Base-by-base conservation (phyloP, 2,888 invertebrate species). In the Meta bourneti region DNA sequence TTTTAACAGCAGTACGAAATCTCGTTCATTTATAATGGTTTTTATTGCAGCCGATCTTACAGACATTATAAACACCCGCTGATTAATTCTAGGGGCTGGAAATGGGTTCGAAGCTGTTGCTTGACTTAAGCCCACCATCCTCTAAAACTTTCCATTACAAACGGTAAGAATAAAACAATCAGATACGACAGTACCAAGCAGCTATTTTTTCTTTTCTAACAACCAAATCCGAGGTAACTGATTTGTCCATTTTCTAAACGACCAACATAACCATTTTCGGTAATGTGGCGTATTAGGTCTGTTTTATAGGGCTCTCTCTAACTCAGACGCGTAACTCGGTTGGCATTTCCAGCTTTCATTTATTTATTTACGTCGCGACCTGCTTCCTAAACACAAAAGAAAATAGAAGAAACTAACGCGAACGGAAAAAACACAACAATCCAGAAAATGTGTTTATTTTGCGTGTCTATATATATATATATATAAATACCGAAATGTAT, bases 201-300 rank as follows among this genome's bases (percentile, higher is more conserved):
- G n/a, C 87, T 79, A 91, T 91, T 87, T 78, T 69, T 72, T 83
- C 79, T 82, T 16, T 61, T 1, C 74, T 75, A 91, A 91, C 72
- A 91, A 91, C 83, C 79, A 87, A 91, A 91, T 91, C 83, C 87
- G 16, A 78, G 77, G 82, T 91, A 91, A 91, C 91, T 91, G 91
- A 91, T 91, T 83, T 87, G 91, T 83, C 91, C 91, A 91, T 91
- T 91, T 88, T 78, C 91, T 61, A 78, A 91, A 91, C 87, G 87
- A 87, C 87, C 82, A 61, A 91, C 91, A 91, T 91, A 91, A 88
- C 91, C 91, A 91, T 91, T 91, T 91, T 88, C 91, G 71, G 87
- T 91, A 91, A 87, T 91, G 91, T 78, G 77, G 71, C 34, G 86
- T 91, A 91, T 91, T 87, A 91, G 91, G 87, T 48, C 72, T 48